Conservation (phyloP, 2,888 invertebrate genomes). For the Lasioglossum figueresi region DNA sequence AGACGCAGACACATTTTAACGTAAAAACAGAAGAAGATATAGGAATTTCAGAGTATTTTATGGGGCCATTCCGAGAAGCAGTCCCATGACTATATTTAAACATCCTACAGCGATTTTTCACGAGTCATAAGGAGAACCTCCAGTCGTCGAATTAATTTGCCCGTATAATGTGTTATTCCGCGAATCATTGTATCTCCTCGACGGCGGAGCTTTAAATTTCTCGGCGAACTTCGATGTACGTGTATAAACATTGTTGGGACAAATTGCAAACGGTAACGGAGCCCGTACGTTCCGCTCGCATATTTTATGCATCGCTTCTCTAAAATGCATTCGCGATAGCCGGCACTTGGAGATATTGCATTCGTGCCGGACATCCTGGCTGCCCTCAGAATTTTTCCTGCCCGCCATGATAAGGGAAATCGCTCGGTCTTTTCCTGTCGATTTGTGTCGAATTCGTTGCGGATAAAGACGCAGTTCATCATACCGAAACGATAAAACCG, state of each 20-base stretch:
- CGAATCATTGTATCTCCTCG: not conserved
- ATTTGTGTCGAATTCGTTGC: slow-evolving; percentile 26
- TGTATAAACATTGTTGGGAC: not conserved
- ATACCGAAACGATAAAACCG: not conserved
- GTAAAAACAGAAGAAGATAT: too few relatives aligned
- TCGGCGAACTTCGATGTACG: not conserved
- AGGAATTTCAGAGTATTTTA: too few relatives aligned
- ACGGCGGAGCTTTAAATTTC: not conserved
- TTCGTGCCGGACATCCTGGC: slow-evolving; percentile 33
- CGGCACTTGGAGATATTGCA: slow-evolving; percentile 22
- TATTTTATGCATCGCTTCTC: slow-evolving; percentile 10
- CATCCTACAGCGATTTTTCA: too few relatives aligned
- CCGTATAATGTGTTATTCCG: not conserved
- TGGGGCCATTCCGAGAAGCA: too few relatives aligned
- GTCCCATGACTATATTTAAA: too few relatives aligned
- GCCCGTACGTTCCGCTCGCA: not conserved
- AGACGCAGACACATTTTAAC: too few relatives aligned
- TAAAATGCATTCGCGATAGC: slow-evolving; percentile 8
- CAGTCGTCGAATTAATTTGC: too few relatives aligned
- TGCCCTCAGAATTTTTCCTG: slow-evolving; percentile 14
- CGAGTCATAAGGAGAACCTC: too few relatives aligned
- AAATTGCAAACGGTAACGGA: not conserved
- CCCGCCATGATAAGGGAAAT: slow-evolving; percentile 39
- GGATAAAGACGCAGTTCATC: slow-evolving; percentile 16
- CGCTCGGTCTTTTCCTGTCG: slow-evolving; percentile 39